Evolutionary conservation across 1,140 invertebrate species (phyloP).

Genomic region (Drosophila pallidifrons): DNA sequence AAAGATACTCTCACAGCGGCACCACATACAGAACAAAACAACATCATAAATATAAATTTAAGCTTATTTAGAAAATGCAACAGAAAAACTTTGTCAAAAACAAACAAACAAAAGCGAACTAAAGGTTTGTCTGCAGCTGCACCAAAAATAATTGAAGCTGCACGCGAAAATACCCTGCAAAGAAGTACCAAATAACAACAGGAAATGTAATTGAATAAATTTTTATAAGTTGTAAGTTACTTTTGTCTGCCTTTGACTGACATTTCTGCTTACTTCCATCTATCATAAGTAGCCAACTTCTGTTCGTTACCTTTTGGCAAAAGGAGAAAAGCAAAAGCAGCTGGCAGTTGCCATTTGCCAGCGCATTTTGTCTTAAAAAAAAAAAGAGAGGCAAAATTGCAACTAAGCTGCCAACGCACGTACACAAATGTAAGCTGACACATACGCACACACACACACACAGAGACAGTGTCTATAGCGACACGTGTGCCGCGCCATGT

Average conservation of each 20-base stretch:
- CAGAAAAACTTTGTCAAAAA: slow-evolving; percentile 10
- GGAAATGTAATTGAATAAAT: not conserved
- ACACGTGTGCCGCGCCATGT: slow-evolving; percentile 76
- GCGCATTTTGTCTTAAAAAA: slow-evolving; percentile 64
- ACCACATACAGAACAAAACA: too few relatives aligned
- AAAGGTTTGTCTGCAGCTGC: slow-evolving; percentile 39
- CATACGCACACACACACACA: slow-evolving; percentile 27
- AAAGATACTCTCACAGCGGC: not conserved
- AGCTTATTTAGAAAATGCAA: slow-evolving; percentile 63
- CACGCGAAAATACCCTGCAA: slow-evolving; percentile 26
- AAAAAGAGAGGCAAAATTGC: slow-evolving; percentile 32
- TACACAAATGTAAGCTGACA: slow-evolving; percentile 6
- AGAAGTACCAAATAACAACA: not conserved
- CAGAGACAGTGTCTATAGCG: slow-evolving; percentile 15
- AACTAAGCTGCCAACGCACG: slow-evolving; percentile 46
- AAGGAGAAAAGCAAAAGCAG: too few relatives aligned
- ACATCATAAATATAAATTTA: slow-evolving; percentile 70
- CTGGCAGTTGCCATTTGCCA: slow-evolving; percentile 23
- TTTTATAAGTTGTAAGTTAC: not conserved
- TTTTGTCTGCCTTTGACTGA: slow-evolving; percentile 4
- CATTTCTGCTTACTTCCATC: not conserved
- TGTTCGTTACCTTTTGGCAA: not conserved
- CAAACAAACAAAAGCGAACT: slow-evolving; percentile 21
- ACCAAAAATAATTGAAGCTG: slow-evolving; percentile 44
- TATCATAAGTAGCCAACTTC: slow-evolving; percentile 13